These are phyloP conservation scores for Thumatha senex DNA, from an alignment of 2,888 invertebrate genomes.

Conservation along the genomic window DNA sequence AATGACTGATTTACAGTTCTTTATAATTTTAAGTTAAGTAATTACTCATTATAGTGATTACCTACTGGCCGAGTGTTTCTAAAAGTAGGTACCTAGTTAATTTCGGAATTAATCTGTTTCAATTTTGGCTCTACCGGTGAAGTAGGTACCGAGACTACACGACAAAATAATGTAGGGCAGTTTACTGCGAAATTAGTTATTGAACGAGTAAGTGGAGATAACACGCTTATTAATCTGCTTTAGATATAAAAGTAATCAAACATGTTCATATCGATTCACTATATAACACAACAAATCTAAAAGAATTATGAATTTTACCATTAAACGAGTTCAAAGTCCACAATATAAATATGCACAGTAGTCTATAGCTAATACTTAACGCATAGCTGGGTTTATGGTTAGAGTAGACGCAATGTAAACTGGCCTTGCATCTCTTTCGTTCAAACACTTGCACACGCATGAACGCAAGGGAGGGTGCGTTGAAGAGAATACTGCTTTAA, in stretches of 20 bases:
- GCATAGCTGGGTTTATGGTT: constrained; percentile 71
- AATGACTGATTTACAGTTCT: no score
- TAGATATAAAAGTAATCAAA: constrained; percentile 40
- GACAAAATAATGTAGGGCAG: not conserved
- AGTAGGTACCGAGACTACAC: no score
- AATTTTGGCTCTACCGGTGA: no score
- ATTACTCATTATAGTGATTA: no score
- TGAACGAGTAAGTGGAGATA: constrained; percentile 23
- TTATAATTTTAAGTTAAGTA: no score
- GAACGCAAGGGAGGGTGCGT: constrained; percentile 60
- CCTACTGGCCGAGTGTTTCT: no score
- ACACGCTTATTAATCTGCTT: constrained; percentile 42
- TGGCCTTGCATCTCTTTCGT: constrained; percentile 75
- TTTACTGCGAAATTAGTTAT: constrained; percentile 11
- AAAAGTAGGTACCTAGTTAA: no score
- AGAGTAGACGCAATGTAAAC: constrained; percentile 59
- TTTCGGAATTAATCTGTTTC: no score
- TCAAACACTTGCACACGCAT: constrained; percentile 52
- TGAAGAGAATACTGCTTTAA: constrained; percentile 63
- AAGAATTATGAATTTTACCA: constrained; percentile 68
- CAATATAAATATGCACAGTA: constrained; percentile 66
- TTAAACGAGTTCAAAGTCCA: constrained; percentile 79
- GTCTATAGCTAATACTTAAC: constrained; percentile 60
- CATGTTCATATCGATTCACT: constrained; percentile 57
- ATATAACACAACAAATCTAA: constrained; percentile 58